These are phyloP conservation scores for Limnephilus marmoratus DNA, from an alignment of 2,888 invertebrate species.

Conservation along the genomic window DNA sequence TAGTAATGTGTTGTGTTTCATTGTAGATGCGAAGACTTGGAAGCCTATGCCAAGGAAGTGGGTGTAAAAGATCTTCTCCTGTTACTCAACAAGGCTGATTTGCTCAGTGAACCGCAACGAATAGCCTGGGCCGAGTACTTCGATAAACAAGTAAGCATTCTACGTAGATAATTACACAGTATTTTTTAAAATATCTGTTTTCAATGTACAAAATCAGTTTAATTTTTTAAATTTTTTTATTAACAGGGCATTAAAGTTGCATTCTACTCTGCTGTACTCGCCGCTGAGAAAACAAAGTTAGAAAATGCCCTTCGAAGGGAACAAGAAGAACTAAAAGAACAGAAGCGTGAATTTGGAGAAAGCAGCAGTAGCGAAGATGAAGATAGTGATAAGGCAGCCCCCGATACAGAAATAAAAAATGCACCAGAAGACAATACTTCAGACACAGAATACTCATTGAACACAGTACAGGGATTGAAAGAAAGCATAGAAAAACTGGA, in stretches of 20 bases:
- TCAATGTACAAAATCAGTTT: slow-evolving; percentile 49
- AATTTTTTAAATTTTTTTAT: slow-evolving; percentile 65
- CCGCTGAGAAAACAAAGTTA: slow-evolving; percentile 75
- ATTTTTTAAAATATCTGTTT: background rate
- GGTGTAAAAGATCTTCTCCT: slow-evolving; percentile 88
- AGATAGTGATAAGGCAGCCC: background rate
- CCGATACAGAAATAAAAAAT: slow-evolving; percentile 50
- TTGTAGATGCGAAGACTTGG: slow-evolving; percentile 92
- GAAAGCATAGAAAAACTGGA: slow-evolving; percentile 76
- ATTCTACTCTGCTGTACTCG: slow-evolving; percentile 93
- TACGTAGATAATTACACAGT: background rate
- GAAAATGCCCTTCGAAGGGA: slow-evolving; percentile 68
- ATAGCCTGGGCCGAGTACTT: slow-evolving; percentile 92
- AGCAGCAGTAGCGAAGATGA: slow-evolving; percentile 57
- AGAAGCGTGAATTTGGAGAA: slow-evolving; percentile 58
- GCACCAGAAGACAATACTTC: slow-evolving; percentile 19
- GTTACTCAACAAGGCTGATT: slow-evolving; percentile 97
- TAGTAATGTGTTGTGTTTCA: background rate
- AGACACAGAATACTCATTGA: slow-evolving; percentile 53
- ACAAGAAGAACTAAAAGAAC: slow-evolving; percentile 69
- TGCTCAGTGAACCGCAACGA: slow-evolving; percentile 88
- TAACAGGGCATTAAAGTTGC: slow-evolving; percentile 82
- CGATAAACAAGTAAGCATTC: slow-evolving; percentile 74
- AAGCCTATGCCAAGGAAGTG: slow-evolving; percentile 89
- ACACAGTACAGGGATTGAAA: slow-evolving; percentile 73